phyloP scores from a whole-genome alignment of 2,113 vertebrate species.

The Philantomba maxwellii region DNA sequence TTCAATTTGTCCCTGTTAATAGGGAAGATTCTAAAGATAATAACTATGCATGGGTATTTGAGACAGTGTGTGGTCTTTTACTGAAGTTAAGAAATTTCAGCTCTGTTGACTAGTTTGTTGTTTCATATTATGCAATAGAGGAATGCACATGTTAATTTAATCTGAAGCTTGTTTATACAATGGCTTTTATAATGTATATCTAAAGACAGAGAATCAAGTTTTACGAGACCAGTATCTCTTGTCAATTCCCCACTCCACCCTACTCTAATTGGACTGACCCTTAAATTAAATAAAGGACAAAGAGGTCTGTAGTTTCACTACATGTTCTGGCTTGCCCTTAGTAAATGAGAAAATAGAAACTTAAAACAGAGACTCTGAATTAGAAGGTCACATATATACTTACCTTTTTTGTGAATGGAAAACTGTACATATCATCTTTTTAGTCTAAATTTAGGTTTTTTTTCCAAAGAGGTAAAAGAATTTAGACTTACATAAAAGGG shows the following conservation, averaged over 20 bases:
- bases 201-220: conserved; percentile 63
- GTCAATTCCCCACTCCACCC: conserved; percentile 35
- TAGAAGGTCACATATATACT: conserved; percentile 2
- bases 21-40: not conserved
- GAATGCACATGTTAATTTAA: conserved; percentile 65
- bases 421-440: not conserved
- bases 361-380: not conserved
- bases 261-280: conserved; percentile 59
- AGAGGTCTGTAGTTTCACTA: conserved; percentile 40
- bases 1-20: not conserved
- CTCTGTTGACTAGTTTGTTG: conserved; percentile 46
- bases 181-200: conserved; percentile 64
- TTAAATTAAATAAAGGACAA: conserved; percentile 67
- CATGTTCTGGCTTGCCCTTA: conserved; percentile 31
- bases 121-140: conserved; percentile 9
- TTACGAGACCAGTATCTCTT: conserved; percentile 68
- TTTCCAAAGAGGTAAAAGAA: not conserved
- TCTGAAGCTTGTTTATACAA: conserved; percentile 63
- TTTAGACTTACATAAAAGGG: not conserved
- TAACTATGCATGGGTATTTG: not conserved
- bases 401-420: not conserved
- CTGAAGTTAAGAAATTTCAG: conserved; percentile 8
- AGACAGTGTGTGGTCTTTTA: conserved; percentile 17
- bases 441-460: not conserved
- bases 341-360: conserved; percentile 21